Conservation (phyloP, 2,888 invertebrate genomes). For the Agonopterix arenella region DNA sequence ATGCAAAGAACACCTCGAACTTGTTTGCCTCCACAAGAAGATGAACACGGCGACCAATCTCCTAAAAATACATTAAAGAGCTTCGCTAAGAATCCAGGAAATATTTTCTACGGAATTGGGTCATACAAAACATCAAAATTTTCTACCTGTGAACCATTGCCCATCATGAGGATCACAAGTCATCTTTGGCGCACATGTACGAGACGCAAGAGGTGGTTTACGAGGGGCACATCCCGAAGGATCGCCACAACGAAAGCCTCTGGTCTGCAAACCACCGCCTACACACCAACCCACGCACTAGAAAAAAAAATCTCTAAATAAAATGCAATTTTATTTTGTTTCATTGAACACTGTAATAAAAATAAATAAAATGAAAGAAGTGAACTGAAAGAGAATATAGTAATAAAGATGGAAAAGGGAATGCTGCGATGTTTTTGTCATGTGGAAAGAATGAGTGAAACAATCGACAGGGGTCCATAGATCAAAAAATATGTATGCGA, state of each 20-base stretch:
- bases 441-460: too few relatives aligned
- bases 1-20: conserved; percentile 82
- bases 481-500: too few relatives aligned
- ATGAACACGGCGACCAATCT: conserved; percentile 72
- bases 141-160: conserved; percentile 87
- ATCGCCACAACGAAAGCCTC: conserved; percentile 83
- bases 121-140: not conserved
- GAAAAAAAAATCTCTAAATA: not conserved
- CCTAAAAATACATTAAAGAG: conserved; percentile 32
- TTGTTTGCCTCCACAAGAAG: conserved; percentile 75
- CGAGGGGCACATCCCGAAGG: conserved; percentile 78
- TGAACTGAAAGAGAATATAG: too few relatives aligned
- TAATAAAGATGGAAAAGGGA: too few relatives aligned
- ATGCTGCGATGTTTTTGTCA: too few relatives aligned
- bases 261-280: conserved; percentile 84
- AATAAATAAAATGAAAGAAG: too few relatives aligned
- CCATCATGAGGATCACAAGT: conserved; percentile 81
- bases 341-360: too few relatives aligned
- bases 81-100: not conserved
- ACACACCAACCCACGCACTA: conserved; percentile 85
- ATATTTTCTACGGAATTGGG: too few relatives aligned
- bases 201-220: conserved; percentile 75
- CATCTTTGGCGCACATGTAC: conserved; percentile 80
- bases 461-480: too few relatives aligned
- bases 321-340: not conserved